Evolutionary conservation across 1,140 invertebrate species (phyloP).

Genomic region (Lysiphlebus fabarum): DNA sequence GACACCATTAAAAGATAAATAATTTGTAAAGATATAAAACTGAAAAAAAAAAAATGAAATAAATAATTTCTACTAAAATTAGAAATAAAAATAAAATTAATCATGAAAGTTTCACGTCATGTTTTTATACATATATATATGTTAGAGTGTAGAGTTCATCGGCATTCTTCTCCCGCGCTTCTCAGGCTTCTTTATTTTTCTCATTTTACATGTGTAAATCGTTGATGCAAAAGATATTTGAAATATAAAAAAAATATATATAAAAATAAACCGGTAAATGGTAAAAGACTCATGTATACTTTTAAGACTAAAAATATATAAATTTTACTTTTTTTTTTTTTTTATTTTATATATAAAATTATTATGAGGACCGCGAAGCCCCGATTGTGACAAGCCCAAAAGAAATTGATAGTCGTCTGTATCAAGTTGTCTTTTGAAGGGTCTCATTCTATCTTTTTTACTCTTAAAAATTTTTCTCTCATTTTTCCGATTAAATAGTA

Average conservation of each 20-base stretch:
- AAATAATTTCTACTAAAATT: background rate
- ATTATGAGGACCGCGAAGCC: conserved; percentile 12
- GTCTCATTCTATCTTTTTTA: too few species aligned
- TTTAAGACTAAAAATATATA: too few species aligned
- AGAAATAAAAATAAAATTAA: conserved; percentile 1
- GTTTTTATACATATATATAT: too few species aligned
- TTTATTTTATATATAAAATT: conserved; percentile 9
- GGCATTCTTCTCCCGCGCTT: conserved; percentile 20
- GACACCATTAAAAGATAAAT: background rate
- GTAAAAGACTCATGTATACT: background rate
- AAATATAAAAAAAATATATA: background rate
- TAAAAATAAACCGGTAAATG: background rate
- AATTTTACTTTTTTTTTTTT: too few species aligned
- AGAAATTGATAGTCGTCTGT: conserved; percentile 15
- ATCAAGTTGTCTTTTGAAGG: background rate
- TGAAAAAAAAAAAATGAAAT: background rate
- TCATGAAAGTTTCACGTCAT: conserved; percentile 5
- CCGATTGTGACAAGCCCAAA: background rate
- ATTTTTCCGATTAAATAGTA: too few species aligned
- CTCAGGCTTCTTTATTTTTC: conserved; percentile 11
- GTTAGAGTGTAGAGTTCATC: background rate
- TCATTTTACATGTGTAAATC: background rate
- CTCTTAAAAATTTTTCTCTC: too few species aligned
- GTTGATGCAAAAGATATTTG: background rate
- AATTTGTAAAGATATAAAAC: background rate